A percentile compares a stretch with the other conserved stretches of the same genome.
phyloP scores from a whole-genome alignment of 1,140 invertebrate species.

The Neotoxoptera formosana region DNA sequence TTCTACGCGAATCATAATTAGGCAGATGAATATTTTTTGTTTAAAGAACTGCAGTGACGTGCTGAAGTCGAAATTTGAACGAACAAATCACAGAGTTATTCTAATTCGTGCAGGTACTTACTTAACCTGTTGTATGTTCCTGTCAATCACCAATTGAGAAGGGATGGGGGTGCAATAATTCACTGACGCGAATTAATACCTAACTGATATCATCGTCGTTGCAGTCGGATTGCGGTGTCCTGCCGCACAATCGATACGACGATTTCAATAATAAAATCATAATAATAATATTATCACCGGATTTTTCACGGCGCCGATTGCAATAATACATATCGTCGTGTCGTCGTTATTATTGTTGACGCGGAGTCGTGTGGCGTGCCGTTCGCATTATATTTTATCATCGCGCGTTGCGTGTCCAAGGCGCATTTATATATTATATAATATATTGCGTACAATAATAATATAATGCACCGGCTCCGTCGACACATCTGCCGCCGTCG shows the following conservation, averaged over 20 bases:
- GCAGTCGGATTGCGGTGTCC: not conserved
- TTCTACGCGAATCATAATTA: not conserved
- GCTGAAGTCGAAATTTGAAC: not conserved
- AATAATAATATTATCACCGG: not conserved
- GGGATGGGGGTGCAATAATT: not conserved
- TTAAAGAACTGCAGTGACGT: not conserved
- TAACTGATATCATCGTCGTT: too few species aligned
- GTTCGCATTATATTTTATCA: not conserved
- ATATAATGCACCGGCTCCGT: not conserved
- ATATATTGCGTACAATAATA: not conserved
- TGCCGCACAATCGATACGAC: not conserved
- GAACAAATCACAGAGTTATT: not conserved
- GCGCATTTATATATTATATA: not conserved
- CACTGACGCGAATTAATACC: not conserved
- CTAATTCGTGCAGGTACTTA: not conserved
- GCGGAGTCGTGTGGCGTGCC: constrained; percentile 19
- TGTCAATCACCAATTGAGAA: not conserved
- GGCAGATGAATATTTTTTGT: not conserved
- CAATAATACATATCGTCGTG: not conserved
- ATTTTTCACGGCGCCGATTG: not conserved
- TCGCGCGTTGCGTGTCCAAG: constrained; percentile 20
- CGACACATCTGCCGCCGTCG: constrained; percentile 2
- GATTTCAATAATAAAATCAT: not conserved
- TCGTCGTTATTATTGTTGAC: constrained; percentile 49
- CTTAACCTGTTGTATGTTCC: not conserved